Conservation (phyloP, 1,140 invertebrate species). For the Pogonomyrmex barbatus region DNA sequence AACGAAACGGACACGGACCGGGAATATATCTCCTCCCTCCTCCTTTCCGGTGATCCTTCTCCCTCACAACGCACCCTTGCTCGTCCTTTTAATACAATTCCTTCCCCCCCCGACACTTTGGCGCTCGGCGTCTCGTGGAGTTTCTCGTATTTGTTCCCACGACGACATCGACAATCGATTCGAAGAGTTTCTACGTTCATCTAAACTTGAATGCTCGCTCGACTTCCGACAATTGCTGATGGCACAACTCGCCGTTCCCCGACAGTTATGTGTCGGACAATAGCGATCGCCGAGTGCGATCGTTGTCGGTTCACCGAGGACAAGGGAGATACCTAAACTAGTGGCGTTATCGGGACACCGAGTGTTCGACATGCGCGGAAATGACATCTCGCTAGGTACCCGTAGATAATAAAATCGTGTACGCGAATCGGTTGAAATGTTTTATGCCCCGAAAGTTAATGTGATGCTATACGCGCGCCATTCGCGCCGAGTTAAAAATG, state of each 20-base stretch:
- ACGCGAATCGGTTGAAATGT: neutral
- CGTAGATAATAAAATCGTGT: constrained; percentile 5
- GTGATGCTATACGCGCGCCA: too few species aligned
- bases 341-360: constrained; percentile 58
- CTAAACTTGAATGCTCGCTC: constrained; percentile 47
- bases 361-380: constrained; percentile 40
- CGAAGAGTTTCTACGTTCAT: constrained; percentile 18
- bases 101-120: constrained; percentile 54
- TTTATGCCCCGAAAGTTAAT: neutral
- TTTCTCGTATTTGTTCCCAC: constrained; percentile 58
- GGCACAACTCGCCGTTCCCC: constrained; percentile 1
- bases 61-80: neutral
- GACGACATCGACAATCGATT: constrained; percentile 50
- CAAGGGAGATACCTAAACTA: constrained; percentile 53
- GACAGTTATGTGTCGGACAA: constrained; percentile 56
- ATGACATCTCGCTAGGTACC: constrained; percentile 37
- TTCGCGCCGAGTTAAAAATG: constrained; percentile 2
- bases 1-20: neutral
- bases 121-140: constrained; percentile 20
- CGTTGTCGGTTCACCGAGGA: constrained; percentile 44
- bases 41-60: neutral
- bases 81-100: constrained; percentile 68
- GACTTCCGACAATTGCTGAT: constrained; percentile 45
- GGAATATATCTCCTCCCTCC: neutral
- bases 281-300: constrained; percentile 56